Evolutionary conservation across 2,888 invertebrate genomes (phyloP).

Genomic region (Tinea trinotella): DNA sequence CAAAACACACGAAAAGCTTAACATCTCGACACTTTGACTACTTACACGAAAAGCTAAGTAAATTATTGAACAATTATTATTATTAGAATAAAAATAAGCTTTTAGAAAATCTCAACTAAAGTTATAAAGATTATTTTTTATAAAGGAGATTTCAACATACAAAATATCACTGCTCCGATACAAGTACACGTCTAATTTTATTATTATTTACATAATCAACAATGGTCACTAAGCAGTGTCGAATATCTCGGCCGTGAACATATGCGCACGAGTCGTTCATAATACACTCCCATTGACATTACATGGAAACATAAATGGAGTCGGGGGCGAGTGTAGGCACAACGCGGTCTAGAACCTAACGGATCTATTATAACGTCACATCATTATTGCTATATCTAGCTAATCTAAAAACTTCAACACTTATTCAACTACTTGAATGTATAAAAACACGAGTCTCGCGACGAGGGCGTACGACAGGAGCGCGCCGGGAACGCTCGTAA

Average conservation of each 20-base stretch:
- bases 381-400: conserved; percentile 54
- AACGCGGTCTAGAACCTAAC: conserved; percentile 41
- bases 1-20: conserved; percentile 14
- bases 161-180: conserved; percentile 66
- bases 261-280: neutral
- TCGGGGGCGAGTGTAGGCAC: conserved; percentile 35
- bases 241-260: neutral
- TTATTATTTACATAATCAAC: too few relatives aligned
- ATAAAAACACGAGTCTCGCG: conserved; percentile 37
- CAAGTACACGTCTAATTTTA: conserved; percentile 25
- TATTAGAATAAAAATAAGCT: conserved; percentile 34
- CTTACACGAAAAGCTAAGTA: conserved; percentile 52
- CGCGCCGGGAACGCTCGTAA: neutral
- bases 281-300: neutral
- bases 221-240: neutral
- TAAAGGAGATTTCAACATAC: conserved; percentile 36
- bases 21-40: conserved; percentile 35
- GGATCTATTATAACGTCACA: neutral
- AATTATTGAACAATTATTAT: conserved; percentile 33
- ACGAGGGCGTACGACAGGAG: neutral
- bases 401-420: conserved; percentile 54
- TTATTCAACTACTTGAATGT: conserved; percentile 45
- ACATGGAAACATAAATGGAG: neutral
- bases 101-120: conserved; percentile 26
- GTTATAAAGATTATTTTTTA: conserved; percentile 27